A percentile compares a stretch with the other conserved stretches of the same genome.
Conservation (phyloP, 2,113 vertebrate species). For the Stictonetta naevosa region DNA sequence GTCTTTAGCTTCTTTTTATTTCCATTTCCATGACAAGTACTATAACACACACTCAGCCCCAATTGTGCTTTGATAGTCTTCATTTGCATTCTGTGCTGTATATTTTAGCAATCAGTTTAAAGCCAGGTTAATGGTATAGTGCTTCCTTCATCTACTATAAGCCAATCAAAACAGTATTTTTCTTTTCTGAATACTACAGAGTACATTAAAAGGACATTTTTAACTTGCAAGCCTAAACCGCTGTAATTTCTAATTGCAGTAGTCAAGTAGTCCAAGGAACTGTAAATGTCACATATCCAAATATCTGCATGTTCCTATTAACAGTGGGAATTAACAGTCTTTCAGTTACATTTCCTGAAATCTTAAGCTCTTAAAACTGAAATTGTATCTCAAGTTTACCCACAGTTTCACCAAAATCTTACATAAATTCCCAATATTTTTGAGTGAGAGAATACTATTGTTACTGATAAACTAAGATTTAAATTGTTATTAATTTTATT, state of each 20-base stretch:
- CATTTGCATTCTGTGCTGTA: background rate
- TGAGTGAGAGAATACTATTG: background rate
- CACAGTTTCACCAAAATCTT: background rate
- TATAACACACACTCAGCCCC: background rate
- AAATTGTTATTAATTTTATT: background rate
- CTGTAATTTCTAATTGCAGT: background rate
- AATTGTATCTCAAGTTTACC: background rate
- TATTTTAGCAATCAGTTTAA: conserved; percentile 51
- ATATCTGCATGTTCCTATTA: background rate
- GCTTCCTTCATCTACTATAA: conserved; percentile 11
- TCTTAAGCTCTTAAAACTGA: background rate
- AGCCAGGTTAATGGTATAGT: background rate
- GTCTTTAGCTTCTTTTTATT: conserved; percentile 24
- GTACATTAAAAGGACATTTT: conserved; percentile 1
- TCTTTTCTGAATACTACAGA: background rate
- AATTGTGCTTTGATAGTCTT: conserved; percentile 22
- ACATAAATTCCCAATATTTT: background rate
- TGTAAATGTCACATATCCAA: background rate
- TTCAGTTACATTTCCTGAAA: background rate
- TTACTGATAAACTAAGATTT: background rate
- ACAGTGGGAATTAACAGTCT: background rate
- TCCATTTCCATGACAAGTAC: conserved; percentile 43
- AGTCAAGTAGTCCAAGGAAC: background rate
- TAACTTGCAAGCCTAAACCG: background rate
- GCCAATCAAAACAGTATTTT: conserved; percentile 21